Base-by-base conservation (phyloP, 2,113 vertebrate genomes). In the Macrotis lagotis region DNA sequence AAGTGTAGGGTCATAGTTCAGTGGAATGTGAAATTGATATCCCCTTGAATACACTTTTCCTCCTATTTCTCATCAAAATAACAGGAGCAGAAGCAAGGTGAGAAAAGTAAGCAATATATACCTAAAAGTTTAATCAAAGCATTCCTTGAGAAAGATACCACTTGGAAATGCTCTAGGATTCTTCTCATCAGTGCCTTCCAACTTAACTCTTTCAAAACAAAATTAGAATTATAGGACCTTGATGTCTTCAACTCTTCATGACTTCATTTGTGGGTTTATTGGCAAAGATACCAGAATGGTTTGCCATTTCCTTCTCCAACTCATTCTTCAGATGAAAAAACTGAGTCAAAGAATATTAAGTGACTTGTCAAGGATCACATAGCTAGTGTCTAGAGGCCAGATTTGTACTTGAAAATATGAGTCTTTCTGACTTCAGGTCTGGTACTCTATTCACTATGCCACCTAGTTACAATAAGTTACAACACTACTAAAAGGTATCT, bases 1-100 rank as follows among this genome's bases (percentile, higher is more conserved):
- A 52, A 97, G 92, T 97, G 97, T 96, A 97, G 98, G 98, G 98
- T 96, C 97, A 98, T 24, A 96, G 97, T 97, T 98, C 98, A 97
- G 88, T 96, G 97, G 90, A 98, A 97, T 98, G 94, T 94, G 89
- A 93, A 97, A 95, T 91, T 94, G 49, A 93, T 96, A 88, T 95
- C 95, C 94, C 48, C 92, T 95, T 94, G n/a, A 91, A 95, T 94
- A 97, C 93, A 92, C 93, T 91, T 96, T 94, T 93, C 94, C 95
- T 96, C 49, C 8, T 51, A 90, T 28, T n/a, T 47, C 16, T 24
- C 25, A 94, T 94, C 91, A 95, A 96, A 96, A 94, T 88, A 92
- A 91, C 90, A 47, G 12, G 31, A 94, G 55, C 92, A 96, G 0
- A 31, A 66, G 74, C 10, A 48, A 95, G 91, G 22, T 37, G 96